Conservation (phyloP, 2,888 invertebrate genomes). For the Mesopsocus fuscifrons region DNA sequence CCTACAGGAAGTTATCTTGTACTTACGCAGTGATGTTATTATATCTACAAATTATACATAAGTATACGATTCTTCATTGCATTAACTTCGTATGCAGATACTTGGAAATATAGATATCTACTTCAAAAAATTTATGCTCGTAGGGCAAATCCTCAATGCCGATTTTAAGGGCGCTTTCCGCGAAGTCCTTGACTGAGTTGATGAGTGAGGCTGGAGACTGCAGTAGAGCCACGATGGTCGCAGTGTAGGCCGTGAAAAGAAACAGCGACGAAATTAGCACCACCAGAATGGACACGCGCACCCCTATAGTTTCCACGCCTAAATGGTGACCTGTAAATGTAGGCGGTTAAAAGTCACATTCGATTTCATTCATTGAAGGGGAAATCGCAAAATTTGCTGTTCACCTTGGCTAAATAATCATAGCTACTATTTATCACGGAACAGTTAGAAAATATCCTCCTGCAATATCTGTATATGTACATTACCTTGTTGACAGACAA, state of each 20-base stretch:
- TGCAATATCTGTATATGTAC: too few species aligned
- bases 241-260: slow-evolving; percentile 53
- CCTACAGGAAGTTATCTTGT: too few species aligned
- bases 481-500: slow-evolving; percentile 42
- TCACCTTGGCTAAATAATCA: too few species aligned
- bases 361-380: slow-evolving; percentile 9
- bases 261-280: slow-evolving; percentile 44
- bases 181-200: slow-evolving; percentile 38
- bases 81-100: too few species aligned
- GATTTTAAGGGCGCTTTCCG: slow-evolving; percentile 41
- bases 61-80: too few species aligned
- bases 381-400: too few species aligned
- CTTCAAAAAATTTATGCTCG: slow-evolving; percentile 45
- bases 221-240: slow-evolving; percentile 53
- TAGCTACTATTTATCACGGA: too few species aligned
- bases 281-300: slow-evolving; percentile 40
- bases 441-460: too few species aligned
- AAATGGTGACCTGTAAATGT: background rate
- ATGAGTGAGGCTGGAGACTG: slow-evolving; percentile 53
- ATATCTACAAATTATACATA: too few species aligned
- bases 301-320: slow-evolving; percentile 14
- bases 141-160: slow-evolving; percentile 50
- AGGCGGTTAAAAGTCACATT: background rate
- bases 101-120: too few species aligned
- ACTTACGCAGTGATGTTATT: too few species aligned